Evolutionary conservation across 2,888 invertebrate species (phyloP), one percentile per base, ranked within the genome.

Genomic region (Caenorhabditis uteleia): DNA sequence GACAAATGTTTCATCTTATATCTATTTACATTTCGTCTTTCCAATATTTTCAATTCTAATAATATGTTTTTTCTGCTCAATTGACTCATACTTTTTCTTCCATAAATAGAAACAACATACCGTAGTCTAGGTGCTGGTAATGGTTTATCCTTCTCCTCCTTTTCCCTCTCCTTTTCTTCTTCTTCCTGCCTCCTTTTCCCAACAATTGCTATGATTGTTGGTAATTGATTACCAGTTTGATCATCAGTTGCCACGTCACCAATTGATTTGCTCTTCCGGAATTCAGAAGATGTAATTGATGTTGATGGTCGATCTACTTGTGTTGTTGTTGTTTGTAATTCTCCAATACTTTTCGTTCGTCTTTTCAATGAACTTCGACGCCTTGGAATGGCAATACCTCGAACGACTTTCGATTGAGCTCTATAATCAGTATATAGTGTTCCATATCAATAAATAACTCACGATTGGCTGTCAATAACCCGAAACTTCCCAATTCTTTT

Each of bases 341-440:
- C 64, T 10, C 54, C 51, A 36, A 36, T 58, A 43, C 57, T 57
- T 25, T 47, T 53, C 50, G 64, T 64, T 58, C 64, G 64, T 55
- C 64, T 57, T 58, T 58, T 64, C 64, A 64, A 58, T 54, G 64
- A 64, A 64, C 58, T 58, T 54, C 47, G 46, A 33, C 47, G 45
- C 21, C 58, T 48, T 40, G 49, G 45, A 12, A 42, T 45, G 14
- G 54, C 58, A 27, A 39, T 44, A 29, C 45, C 47, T 21, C 49
- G 64, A 29, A 49, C n/a, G 18, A 64, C 40, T 23, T 47, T 38
- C 8, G 53, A 21, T 47, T 45, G 38, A 26, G 8, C 2, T 34
- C 29, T 8, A 21, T 16, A 20, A 34, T 43, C 8, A 18, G 26
- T 5, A 26, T 34, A n/a, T 7, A 34, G 5, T 12, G 5, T 34